Conservation (phyloP, 2,888 invertebrate genomes). For the Chironomus riparius region DNA sequence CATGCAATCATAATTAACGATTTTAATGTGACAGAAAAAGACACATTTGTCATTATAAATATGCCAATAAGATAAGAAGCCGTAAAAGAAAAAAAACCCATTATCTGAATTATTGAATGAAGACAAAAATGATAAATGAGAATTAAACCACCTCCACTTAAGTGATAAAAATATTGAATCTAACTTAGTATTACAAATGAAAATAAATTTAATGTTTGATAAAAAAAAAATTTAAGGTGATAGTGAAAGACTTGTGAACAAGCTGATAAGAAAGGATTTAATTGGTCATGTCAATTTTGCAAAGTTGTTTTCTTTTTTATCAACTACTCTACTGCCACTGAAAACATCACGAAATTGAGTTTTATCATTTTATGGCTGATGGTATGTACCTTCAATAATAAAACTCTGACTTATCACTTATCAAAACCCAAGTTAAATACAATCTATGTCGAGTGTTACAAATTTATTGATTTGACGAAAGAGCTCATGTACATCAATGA, state of each 20-base stretch:
- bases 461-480: constrained; percentile 11
- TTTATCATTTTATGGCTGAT: constrained; percentile 17
- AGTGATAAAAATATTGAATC: background rate
- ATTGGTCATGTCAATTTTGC: no score
- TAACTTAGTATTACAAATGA: background rate
- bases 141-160: constrained; percentile 12
- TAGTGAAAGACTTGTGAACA: background rate
- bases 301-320: no score
- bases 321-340: background rate
- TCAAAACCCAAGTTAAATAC: background rate
- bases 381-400: background rate
- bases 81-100: background rate
- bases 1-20: background rate
- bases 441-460: background rate
- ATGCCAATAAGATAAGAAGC: constrained; percentile 25
- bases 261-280: no score
- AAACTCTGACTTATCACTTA: background rate
- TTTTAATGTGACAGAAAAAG: constrained; percentile 2
- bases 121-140: constrained; percentile 22
- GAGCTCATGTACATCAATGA: background rate
- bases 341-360: background rate
- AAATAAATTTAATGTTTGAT: background rate
- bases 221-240: background rate
- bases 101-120: background rate
- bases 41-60: constrained; percentile 25